These are phyloP conservation scores for Macrotis lagotis DNA, from an alignment of 2,113 vertebrate genomes.

Conservation along the genomic window DNA sequence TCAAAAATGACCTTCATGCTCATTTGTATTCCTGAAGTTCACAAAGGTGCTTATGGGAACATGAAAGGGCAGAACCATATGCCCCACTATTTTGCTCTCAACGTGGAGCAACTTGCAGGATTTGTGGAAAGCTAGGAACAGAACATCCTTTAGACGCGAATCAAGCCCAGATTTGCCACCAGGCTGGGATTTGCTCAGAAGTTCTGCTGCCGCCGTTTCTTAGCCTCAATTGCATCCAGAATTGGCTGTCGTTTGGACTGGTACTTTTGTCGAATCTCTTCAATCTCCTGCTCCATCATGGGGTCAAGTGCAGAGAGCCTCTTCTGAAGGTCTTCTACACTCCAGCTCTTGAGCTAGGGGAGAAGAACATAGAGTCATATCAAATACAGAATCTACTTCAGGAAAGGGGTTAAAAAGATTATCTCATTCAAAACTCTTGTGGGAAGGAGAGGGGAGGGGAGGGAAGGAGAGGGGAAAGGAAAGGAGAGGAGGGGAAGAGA, in stretches of 20 bases:
- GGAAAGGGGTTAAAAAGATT: not conserved
- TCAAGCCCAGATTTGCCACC: not conserved
- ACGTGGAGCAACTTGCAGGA: constrained; percentile 59
- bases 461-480: too few relatives aligned
- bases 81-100: constrained; percentile 74
- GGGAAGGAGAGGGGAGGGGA: too few relatives aligned
- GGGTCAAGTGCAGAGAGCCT: constrained; percentile 92
- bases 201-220: constrained; percentile 93
- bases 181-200: constrained; percentile 82
- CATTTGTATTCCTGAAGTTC: constrained; percentile 83
- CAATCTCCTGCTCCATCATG: constrained; percentile 98
- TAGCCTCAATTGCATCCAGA: constrained; percentile 94
- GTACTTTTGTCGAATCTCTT: constrained; percentile 96
- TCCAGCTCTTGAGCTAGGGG: constrained; percentile 91
- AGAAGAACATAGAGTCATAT: constrained; percentile 5
- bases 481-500: too few relatives aligned
- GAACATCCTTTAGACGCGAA: constrained; percentile 67
- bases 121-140: constrained; percentile 62
- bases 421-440: not conserved
- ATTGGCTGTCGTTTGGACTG: constrained; percentile 95
- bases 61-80: constrained; percentile 66
- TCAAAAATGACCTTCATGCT: constrained; percentile 63
- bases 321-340: constrained; percentile 90
- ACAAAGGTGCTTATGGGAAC: constrained; percentile 81
- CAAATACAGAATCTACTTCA: not conserved